Evolutionary conservation across 2,888 invertebrate genomes (phyloP), one percentile per base, ranked within the genome.

Genomic region (Sthenelais limicola): DNA sequence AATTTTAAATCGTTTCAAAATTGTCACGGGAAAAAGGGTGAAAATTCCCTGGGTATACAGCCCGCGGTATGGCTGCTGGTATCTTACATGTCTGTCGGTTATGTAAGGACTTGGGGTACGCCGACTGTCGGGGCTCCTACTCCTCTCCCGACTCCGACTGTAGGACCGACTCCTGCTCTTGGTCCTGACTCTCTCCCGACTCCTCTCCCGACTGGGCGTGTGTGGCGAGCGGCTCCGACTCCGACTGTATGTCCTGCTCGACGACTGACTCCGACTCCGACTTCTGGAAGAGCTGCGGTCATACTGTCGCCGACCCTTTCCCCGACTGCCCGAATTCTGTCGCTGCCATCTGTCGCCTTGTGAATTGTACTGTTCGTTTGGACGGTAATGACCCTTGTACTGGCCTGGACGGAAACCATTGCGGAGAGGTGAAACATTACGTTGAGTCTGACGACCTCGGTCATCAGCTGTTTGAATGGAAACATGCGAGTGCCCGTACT

Each of bases 271-370:
- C 38, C 58, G 35, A 18, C 74, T 73, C 1, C 68, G 48, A 43
- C 74, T 73, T 1, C 67, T 47, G 0, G 74, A 74, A 1, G 73
- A 74, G 48, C 75, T 74, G 21, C 73, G 48, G 28, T 71, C 73
- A 58, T 72, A 69, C 32, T 54, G 43, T 48, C 72, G 56, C n/a
- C 43, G 43, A 15, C 73, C 58, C 33, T 52, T 33, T 21, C 26
- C 24, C 9, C 38, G 18, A 26, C 24, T n/a, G 18, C 67, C 48
- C 26, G 48, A 21, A n/a, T 30, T 51, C 52, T 49, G 33, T 26
- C 33, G 30, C 68, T 68, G 49, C 51, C 68, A 51, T 24, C 33
- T 48, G 62, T 28, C 21, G 43, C 49, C 30, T 33, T 68, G 54
- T 47, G 51, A 33, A 28, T 38, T 54, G 62, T 54, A 38, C 32